Evolutionary conservation across 2,888 invertebrate species (phyloP).

Genomic region (Drosophila anomalata): DNA sequence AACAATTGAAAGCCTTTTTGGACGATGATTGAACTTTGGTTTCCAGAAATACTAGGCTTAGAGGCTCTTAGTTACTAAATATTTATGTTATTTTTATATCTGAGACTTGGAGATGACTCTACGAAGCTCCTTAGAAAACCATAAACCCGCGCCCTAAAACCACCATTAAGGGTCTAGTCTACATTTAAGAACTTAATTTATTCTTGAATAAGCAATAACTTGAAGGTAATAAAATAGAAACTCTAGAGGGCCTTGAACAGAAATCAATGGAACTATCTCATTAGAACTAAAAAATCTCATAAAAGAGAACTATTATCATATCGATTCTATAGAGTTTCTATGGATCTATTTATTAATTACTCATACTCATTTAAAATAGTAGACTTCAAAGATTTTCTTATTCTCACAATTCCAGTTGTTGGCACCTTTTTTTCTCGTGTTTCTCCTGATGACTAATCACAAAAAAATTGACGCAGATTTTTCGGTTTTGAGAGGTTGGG

Average conservation of each 20-base stretch:
- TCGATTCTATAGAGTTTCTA: too few species aligned
- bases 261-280: background rate
- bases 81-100: background rate
- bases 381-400: conserved; percentile 2
- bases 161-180: conserved; percentile 29
- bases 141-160: conserved; percentile 55
- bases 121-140: background rate
- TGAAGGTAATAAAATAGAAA: conserved; percentile 14
- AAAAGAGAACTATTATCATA: too few species aligned
- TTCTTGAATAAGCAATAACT: conserved; percentile 48
- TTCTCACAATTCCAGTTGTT: conserved; percentile 5
- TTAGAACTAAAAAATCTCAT: background rate
- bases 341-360: background rate
- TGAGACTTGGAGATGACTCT: too few species aligned
- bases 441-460: conserved; percentile 72
- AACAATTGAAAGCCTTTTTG: conserved; percentile 58
- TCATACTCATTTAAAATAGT: background rate
- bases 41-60: conserved; percentile 2
- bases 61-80: background rate
- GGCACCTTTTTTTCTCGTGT: background rate
- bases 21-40: conserved; percentile 28
- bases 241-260: background rate
- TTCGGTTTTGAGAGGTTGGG: conserved; percentile 18
- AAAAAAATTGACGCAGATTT: conserved; percentile 64
- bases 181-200: conserved; percentile 72